Evolutionary conservation across 1,140 invertebrate genomes (phyloP).

Genomic region (Drosophila eugracilis): DNA sequence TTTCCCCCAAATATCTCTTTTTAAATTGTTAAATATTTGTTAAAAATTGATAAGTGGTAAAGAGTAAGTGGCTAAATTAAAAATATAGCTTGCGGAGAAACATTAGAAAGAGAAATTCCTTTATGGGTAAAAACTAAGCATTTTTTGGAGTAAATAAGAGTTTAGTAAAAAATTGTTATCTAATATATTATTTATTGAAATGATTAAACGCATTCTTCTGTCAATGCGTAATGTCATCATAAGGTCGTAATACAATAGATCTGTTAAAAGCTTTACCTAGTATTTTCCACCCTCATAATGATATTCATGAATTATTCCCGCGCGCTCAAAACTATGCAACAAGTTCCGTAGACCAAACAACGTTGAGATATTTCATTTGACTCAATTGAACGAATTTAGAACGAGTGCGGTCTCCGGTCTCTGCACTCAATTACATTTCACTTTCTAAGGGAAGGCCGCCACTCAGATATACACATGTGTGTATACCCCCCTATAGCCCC

Average conservation of each 20-base stretch:
- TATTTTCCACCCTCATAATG: constrained; percentile 18
- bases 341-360: neutral
- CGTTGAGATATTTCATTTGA: constrained; percentile 44
- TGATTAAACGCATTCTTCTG: too few species aligned
- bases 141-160: too few species aligned
- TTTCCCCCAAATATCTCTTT: neutral
- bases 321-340: constrained; percentile 70
- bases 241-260: too few species aligned
- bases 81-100: too few species aligned
- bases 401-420: constrained; percentile 23
- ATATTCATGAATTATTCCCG: constrained; percentile 24
- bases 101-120: too few species aligned
- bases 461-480: constrained; percentile 50
- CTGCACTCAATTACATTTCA: constrained; percentile 74
- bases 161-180: too few species aligned
- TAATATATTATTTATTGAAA: too few species aligned
- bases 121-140: too few species aligned
- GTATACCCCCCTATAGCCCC: neutral
- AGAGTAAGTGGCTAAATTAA: neutral
- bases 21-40: constrained; percentile 5
- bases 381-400: constrained; percentile 74
- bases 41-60: constrained; percentile 1
- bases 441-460: constrained; percentile 76
- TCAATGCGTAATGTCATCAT: too few species aligned
- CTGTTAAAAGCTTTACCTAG: too few species aligned